Base-by-base conservation (phyloP, 2,113 vertebrate genomes). In the Eublepharis macularius region DNA sequence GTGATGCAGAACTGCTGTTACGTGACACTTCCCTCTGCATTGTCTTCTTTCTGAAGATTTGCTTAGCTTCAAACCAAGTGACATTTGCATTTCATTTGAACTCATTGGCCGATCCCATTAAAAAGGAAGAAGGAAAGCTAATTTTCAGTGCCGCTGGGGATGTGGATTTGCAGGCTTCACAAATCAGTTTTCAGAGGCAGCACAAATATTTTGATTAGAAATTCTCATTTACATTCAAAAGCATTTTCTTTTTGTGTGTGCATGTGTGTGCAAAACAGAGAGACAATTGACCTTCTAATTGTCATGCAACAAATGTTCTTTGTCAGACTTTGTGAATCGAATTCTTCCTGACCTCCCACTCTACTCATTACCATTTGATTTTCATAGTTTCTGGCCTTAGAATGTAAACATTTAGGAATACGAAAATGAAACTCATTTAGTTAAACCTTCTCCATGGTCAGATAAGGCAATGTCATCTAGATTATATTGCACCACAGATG, bases 121-220 rank as follows among this genome's bases (percentile, higher is more conserved):
- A 93, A 88, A 82, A 89, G 80, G 57, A 21, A 60, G 17, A 60
- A 1, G 90, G 74, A 89, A 90, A 87, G 85, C 86, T 89, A 89
- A 54, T 86, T 89, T 87, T 83, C 90, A 84, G 82, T 91, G 92
- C 89, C 92, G 90, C 82, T 92, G 84, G 45, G 72, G 90, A 84
- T 83, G 87, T 89, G 90, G 88, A 92, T 92, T 77, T 89, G 82
- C 85, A 83, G 47, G 79, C 90, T 89, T 89, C 87, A 80, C 84
- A 94, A 92, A 93, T 95, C 90, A 88, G 88, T 88, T 93, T 93
- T 93, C 92, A 93, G 88, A 88, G 72, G 90, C 92, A 93, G 90
- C 92, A 93, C 92, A 89, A 94, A 92, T 91, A 93, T 93, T 93
- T 94, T 93, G 90, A 89, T 91, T 87, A 87, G 87, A 94, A 91